phyloP scores from a whole-genome alignment of 2,888 invertebrate genomes.

The Hydrotaea cyrtoneurina region DNA sequence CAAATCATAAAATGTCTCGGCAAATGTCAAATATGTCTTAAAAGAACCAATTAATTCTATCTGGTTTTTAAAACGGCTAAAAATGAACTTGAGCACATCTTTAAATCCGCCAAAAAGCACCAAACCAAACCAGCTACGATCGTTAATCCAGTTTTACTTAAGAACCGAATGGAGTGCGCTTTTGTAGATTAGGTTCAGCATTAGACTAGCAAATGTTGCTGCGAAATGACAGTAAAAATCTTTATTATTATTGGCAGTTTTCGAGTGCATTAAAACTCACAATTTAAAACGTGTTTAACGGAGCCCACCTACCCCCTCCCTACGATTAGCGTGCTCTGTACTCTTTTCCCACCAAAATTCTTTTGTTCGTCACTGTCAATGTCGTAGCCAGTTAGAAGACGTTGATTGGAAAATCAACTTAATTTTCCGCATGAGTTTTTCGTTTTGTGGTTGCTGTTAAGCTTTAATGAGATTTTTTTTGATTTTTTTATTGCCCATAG shows the following conservation, averaged over 20 bases:
- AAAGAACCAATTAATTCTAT: too few relatives aligned
- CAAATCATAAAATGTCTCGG: neutral
- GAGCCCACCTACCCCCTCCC: neutral
- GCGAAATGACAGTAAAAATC: neutral
- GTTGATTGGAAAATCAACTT: neutral
- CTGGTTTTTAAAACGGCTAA: neutral
- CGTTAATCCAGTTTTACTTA: conserved; percentile 1
- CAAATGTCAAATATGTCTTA: too few relatives aligned
- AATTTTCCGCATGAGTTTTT: conserved; percentile 13
- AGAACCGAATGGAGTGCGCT: neutral
- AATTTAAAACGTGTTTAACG: conserved; percentile 26
- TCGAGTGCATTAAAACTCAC: conserved; percentile 1
- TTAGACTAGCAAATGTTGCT: neutral
- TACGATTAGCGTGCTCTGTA: too few relatives aligned
- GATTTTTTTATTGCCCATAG: neutral
- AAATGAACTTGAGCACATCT: neutral
- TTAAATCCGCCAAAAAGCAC: neutral
- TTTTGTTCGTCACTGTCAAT: neutral
- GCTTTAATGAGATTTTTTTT: conserved; percentile 29
- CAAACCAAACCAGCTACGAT: neutral
- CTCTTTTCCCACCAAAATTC: neutral
- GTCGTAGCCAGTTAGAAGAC: neutral
- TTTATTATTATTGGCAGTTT: conserved; percentile 16
- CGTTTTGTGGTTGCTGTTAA: neutral
- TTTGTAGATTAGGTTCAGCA: neutral